Conservation (phyloP, 2,113 vertebrate genomes). For the Galbula dea region DNA sequence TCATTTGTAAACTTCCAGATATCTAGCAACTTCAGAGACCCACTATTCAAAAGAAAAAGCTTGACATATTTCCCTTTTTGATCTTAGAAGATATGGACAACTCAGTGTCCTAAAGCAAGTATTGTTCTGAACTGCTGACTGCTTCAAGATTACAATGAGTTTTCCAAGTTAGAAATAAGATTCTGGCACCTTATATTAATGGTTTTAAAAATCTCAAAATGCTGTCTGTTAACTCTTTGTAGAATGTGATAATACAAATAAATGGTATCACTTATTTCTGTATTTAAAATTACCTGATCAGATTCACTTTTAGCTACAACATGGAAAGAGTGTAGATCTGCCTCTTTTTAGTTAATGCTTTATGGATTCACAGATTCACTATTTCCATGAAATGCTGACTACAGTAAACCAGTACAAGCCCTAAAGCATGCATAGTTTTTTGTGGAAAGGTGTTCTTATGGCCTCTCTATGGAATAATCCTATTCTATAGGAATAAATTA, state of each 20-base stretch:
- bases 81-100: slow-evolving; percentile 10
- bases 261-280: background rate
- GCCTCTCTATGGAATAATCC: background rate
- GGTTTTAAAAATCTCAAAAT: background rate
- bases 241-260: background rate
- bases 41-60: background rate
- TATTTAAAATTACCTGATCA: background rate
- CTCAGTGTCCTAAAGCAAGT: slow-evolving; percentile 19
- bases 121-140: slow-evolving; percentile 1
- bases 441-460: background rate
- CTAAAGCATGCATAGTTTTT: background rate
- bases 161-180: slow-evolving; percentile 3
- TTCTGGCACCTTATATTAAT: background rate
- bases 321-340: background rate
- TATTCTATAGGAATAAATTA: background rate
- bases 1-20: background rate
- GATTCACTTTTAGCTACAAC: background rate
- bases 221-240: background rate
- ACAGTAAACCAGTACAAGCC: background rate
- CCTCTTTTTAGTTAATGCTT: background rate
- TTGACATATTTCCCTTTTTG: background rate
- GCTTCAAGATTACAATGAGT: background rate
- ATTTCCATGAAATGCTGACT: background rate
- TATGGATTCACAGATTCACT: background rate
- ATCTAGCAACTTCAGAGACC: background rate